Percentiles rank a stretch among this genome's conserved stretches.
Evolutionary conservation across 2,797 vertebrate genomes (phyloP).

Genomic region (Bovichtus variegatus): DNA sequence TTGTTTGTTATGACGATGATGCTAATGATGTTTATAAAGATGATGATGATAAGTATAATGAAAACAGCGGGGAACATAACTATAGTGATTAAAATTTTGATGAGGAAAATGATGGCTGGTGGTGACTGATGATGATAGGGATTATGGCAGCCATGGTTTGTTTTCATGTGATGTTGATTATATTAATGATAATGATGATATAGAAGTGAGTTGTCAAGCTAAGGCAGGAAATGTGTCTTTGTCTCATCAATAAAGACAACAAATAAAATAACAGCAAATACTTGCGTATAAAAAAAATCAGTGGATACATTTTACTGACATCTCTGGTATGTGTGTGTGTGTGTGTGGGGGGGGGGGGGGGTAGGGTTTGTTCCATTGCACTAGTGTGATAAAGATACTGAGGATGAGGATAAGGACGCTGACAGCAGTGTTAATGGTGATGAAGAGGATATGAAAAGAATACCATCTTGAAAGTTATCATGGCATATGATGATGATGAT

Average conservation of each 20-base stretch:
- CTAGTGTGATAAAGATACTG: background rate
- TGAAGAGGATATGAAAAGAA: background rate
- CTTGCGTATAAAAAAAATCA: no score
- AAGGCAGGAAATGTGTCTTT: background rate
- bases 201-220: background rate
- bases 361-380: no score
- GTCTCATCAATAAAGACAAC: background rate
- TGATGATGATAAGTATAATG: constrained; percentile 54
- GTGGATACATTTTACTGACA: no score
- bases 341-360: no score
- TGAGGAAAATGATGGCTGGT: constrained; percentile 60
- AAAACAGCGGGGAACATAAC: constrained; percentile 50
- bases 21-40: constrained; percentile 53
- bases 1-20: constrained; percentile 25
- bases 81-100: constrained; percentile 61
- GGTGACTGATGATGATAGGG: constrained; percentile 39
- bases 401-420: background rate
- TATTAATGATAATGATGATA: constrained; percentile 53
- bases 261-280: no score
- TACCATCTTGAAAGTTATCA: background rate
- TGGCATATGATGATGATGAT: background rate
- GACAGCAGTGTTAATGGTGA: no score
- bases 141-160: constrained; percentile 20
- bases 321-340: no score
- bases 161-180: constrained; percentile 69